These are phyloP conservation scores for Chironomus striatipennis DNA, from an alignment of 1,140 invertebrate genomes.

Conservation along the genomic window DNA sequence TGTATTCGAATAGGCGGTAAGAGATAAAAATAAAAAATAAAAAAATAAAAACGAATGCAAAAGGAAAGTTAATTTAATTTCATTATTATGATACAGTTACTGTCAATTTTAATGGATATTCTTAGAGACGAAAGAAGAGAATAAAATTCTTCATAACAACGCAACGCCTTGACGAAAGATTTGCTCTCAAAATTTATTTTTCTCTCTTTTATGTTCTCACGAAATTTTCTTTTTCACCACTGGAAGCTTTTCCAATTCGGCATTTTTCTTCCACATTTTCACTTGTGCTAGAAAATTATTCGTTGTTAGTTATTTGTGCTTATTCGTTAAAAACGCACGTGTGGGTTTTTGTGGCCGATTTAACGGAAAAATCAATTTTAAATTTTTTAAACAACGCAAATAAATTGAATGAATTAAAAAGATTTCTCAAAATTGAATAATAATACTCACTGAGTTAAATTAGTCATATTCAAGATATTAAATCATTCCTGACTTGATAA, in stretches of 20 bases:
- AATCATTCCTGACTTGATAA: too few relatives aligned
- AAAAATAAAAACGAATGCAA: too few relatives aligned
- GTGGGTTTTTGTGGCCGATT: neutral
- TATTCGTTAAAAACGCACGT: neutral
- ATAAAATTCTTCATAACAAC: neutral
- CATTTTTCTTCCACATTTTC: neutral
- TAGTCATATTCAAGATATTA: neutral
- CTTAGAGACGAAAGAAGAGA: neutral
- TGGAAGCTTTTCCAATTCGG: neutral
- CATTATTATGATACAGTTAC: neutral
- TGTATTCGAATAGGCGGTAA: neutral
- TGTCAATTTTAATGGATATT: neutral
- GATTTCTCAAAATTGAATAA: neutral
- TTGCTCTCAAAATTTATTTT: neutral
- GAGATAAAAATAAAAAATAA: too few relatives aligned
- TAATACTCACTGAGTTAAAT: neutral
- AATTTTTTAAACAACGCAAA: too few relatives aligned
- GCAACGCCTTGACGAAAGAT: neutral
- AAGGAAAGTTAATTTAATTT: conserved; percentile 1
- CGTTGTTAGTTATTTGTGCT: too few relatives aligned
- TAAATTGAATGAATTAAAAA: neutral
- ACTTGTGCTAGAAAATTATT: neutral
- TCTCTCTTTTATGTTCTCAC: neutral
- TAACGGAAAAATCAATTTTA: neutral
- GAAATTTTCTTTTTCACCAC: neutral